Conservation (phyloP, 2,888 invertebrate genomes). For the Crematogaster levior region DNA sequence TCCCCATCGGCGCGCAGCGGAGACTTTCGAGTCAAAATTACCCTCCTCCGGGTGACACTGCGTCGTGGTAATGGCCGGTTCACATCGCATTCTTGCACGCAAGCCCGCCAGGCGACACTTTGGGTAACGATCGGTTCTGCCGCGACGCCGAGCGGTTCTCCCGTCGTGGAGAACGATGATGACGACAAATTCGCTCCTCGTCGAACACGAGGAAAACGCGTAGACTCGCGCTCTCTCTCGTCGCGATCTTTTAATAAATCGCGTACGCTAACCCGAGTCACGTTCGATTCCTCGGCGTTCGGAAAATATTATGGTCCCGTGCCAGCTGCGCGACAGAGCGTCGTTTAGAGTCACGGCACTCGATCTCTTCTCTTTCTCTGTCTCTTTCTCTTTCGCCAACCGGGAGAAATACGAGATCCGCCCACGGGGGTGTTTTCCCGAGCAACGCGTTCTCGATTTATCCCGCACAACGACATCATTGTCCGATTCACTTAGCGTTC, state of each 20-base stretch:
- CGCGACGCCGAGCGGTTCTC: constrained; percentile 46
- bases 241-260: constrained; percentile 69
- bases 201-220: constrained; percentile 55
- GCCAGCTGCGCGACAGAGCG: constrained; percentile 61
- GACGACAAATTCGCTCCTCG: constrained; percentile 55
- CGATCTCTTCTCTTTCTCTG: constrained; percentile 3
- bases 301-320: constrained; percentile 61
- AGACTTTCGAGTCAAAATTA: constrained; percentile 81
- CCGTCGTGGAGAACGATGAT: constrained; percentile 49
- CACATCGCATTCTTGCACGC: constrained; percentile 83
- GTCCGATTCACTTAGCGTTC: constrained; percentile 35
- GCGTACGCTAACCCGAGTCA: constrained; percentile 56
- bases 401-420: background rate
- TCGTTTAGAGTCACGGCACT: constrained; percentile 41
- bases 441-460: constrained; percentile 46
- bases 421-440: constrained; percentile 40
- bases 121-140: constrained; percentile 82
- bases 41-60: constrained; percentile 83
- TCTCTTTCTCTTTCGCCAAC: constrained; percentile 4
- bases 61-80: constrained; percentile 79
- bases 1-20: constrained; percentile 54
- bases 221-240: constrained; percentile 51
- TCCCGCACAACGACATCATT: constrained; percentile 37
- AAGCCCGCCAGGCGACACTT: constrained; percentile 85
- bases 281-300: constrained; percentile 58